Percentiles rank a stretch among this genome's conserved stretches.
Conservation (phyloP, 2,113 vertebrate species). For the Crotalus helleri region DNA sequence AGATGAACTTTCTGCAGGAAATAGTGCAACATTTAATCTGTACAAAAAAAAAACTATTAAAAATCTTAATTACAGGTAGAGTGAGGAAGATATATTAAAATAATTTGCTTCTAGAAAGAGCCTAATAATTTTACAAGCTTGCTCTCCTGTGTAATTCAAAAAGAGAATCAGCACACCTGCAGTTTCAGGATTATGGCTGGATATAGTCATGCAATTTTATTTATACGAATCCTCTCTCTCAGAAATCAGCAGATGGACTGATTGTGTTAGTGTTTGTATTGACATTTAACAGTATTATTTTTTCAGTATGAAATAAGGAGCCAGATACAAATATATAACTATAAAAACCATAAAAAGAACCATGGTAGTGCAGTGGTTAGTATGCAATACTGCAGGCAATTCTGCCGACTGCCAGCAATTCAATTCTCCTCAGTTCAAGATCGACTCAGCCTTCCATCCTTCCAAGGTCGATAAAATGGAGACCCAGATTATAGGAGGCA, state of each 20-base stretch:
- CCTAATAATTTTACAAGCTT: not conserved
- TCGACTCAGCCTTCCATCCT: not conserved
- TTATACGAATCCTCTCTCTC: not conserved
- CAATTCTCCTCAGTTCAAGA: not conserved
- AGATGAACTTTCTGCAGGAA: constrained; percentile 4
- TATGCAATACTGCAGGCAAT: too few relatives aligned
- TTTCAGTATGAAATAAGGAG: not conserved
- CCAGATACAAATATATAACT: not conserved
- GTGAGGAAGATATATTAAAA: not conserved
- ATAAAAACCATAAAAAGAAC: not conserved
- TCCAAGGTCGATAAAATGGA: not conserved
- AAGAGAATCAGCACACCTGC: not conserved
- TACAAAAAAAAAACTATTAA: not conserved
- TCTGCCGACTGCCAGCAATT: not conserved
- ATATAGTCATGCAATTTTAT: not conserved
- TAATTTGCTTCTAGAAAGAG: not conserved
- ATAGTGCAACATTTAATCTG: constrained; percentile 4
- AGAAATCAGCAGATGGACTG: not conserved
- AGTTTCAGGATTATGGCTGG: not conserved
- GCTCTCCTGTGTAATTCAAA: not conserved
- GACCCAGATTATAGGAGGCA: not conserved
- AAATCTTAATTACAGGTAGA: constrained; percentile 24
- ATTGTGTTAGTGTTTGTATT: not conserved
- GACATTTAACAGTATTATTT: not conserved
- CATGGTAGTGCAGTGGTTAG: too few relatives aligned